Base-by-base conservation (phyloP, 2,113 vertebrate species). In the Eptesicus fuscus region DNA sequence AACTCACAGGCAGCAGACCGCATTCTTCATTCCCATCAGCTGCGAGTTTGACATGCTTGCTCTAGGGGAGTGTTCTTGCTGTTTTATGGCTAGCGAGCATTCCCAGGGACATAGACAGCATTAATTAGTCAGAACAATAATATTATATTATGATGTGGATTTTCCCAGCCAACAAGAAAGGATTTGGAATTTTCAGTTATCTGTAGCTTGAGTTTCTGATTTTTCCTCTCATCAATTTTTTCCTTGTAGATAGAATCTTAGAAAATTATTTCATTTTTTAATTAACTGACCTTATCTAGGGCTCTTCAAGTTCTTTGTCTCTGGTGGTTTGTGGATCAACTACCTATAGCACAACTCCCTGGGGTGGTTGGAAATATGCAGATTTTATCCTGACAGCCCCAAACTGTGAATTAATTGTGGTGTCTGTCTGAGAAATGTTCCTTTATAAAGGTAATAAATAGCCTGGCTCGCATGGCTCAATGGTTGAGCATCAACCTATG, bases 131-230 rank as follows among this genome's bases (percentile, higher is more conserved):
- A 74, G 53, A 88, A 59, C n/a, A 74, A 90, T 18, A 83, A 65
- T 67, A 80, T 44, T 20, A 30, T 11, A 28, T 35, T 73, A 40
- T 18, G 74, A 88, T 14, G 14, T 30, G 25, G 89, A 92, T 47
- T 91, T 96, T 88, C 86, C 93, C 42, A 70, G 30, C 32, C 16
- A 37, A 78, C 17, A n/a, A 67, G 12, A n/a, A n/a, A n/a, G 30
- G 40, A 77, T 70, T 42, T 42, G 65, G 53, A 63, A 49, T 90
- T 93, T 92, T 90, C 83, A 37, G 28, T 78, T 83, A 93, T 93
- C 59, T 88, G 61, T 30, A 92, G 22, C 18, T 70, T 9, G 51
- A 53, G 51, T 53, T 53, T 53, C 51, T 53, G 51, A 53, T 53
- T 53, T 51, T 53, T 53, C 51, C 76, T 53, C 59, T 51, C 14